Base-by-base conservation (phyloP, 2,888 invertebrate genomes). In the Cryptus armator region DNA sequence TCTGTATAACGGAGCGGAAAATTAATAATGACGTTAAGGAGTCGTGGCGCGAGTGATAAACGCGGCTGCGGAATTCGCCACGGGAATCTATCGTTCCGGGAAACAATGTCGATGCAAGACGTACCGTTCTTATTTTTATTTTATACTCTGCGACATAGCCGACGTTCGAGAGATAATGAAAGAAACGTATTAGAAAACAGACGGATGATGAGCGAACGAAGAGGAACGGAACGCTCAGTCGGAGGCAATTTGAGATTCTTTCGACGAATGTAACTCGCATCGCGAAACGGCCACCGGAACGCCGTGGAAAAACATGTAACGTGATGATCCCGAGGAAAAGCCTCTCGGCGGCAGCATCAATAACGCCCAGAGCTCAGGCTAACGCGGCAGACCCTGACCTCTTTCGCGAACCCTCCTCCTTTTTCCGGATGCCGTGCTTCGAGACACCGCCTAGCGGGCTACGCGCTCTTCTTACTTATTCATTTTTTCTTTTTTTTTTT, bases 311-410 rank as follows among this genome's bases (percentile, higher is more conserved):
- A 53, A 53, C 37, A 71, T 24, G 12, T 14, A 68, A 56, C 37
- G 74, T 3, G 56, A 9, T 74, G 70, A 78, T 59, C 59, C 67
- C 68, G 74, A 83, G 75, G 75, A 83, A 83, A 79, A 79, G 56
- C 24, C 48, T 79, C 70, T 79, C 68, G 43, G 24, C 72, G 53
- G 62, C 70, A 71, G 44, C 77, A 74, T 86, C 46, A 80, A 76
- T 84, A 78, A 78, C 59, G 78, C 81, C 44, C 32, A 72, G 19
- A 19, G 19, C 56, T 56, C 56, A 56, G 37, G 64, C 76, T 66
- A 59, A 81, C 80, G 74, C 83, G 64, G 82, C 81, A 75, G 86
- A 87, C 83, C 87, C 81, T 88, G 87, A 89, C 87, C 89, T 86
- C 83, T 78, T 87, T 86, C 62, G 29, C 82, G 74, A 85, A 84